Conservation (phyloP, 2,797 vertebrate genomes). For the Lutjanus campechanus region DNA sequence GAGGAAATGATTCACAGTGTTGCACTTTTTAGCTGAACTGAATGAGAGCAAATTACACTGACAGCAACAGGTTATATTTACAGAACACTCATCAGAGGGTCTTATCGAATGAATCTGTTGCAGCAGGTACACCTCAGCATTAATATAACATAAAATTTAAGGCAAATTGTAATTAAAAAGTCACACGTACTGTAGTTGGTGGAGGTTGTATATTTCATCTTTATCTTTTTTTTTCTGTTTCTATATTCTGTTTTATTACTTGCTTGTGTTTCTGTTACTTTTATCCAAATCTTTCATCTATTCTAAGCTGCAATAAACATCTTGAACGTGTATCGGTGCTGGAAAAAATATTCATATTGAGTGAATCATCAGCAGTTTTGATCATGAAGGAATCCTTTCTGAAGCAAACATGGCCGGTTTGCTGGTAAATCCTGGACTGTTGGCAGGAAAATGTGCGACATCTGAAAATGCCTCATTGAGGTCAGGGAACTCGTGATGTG, state of each 20-base stretch:
- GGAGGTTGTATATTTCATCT: no score
- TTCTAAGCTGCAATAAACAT: no score
- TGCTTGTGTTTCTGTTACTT: no score
- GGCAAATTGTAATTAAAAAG: not conserved
- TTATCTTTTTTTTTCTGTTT: no score
- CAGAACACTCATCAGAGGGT: not conserved
- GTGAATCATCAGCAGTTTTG: not conserved
- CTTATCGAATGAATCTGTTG: not conserved
- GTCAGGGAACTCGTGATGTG: not conserved
- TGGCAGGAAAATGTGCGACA: not conserved
- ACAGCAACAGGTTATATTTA: conserved; percentile 28
- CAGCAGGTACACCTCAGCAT: not conserved
- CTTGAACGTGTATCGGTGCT: not conserved
- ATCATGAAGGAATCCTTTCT: no score
- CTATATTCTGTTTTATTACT: no score
- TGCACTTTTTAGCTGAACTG: conserved; percentile 21
- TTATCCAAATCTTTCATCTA: no score
- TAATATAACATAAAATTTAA: conserved; percentile 4
- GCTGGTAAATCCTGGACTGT: not conserved
- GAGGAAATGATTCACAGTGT: conserved; percentile 48
- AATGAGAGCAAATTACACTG: conserved; percentile 12
- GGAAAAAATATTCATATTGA: not conserved
- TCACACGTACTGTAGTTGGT: no score
- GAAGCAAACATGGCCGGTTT: no score
- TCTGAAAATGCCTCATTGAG: not conserved